phyloP scores from a whole-genome alignment of 2,797 vertebrate genomes.

The Varecia variegata region DNA sequence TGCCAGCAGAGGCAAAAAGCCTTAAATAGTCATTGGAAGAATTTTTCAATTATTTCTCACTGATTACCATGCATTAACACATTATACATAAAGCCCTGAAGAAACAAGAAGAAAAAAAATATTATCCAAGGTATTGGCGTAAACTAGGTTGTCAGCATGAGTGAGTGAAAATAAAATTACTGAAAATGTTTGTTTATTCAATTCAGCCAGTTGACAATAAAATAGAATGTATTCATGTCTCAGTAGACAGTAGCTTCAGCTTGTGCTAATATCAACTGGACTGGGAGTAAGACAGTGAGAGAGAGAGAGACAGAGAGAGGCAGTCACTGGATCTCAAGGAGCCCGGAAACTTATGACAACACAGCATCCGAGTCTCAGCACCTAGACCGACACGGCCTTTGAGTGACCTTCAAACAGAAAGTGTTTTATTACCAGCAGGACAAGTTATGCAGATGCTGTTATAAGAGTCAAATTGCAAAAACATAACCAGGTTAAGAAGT shows the following conservation, averaged over 20 bases:
- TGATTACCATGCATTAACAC: constrained; percentile 58
- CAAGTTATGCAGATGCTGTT: background rate
- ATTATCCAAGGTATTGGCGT: constrained; percentile 35
- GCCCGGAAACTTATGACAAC: background rate
- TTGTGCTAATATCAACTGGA: background rate
- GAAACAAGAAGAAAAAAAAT: constrained; percentile 51
- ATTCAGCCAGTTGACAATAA: constrained; percentile 37
- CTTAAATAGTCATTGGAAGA: background rate
- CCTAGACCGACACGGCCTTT: background rate
- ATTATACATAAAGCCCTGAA: constrained; percentile 52
- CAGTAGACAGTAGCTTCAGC: constrained; percentile 8
- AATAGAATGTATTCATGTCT: constrained; percentile 46
- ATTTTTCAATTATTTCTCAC: constrained; percentile 57
- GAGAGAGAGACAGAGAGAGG: background rate
- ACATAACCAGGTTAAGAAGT: background rate
- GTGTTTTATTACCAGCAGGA: background rate
- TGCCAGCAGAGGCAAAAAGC: background rate
- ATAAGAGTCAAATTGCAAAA: background rate
- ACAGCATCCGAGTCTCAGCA: background rate
- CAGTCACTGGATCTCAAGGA: background rate
- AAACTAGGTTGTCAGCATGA: constrained; percentile 54
- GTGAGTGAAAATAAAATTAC: constrained; percentile 65
- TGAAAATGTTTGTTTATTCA: constrained; percentile 53
- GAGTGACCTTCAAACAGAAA: background rate
- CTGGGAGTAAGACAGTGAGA: background rate